These are phyloP conservation scores for Chelon auratus DNA, from an alignment of 2,797 vertebrate genomes.

Conservation along the genomic window DNA sequence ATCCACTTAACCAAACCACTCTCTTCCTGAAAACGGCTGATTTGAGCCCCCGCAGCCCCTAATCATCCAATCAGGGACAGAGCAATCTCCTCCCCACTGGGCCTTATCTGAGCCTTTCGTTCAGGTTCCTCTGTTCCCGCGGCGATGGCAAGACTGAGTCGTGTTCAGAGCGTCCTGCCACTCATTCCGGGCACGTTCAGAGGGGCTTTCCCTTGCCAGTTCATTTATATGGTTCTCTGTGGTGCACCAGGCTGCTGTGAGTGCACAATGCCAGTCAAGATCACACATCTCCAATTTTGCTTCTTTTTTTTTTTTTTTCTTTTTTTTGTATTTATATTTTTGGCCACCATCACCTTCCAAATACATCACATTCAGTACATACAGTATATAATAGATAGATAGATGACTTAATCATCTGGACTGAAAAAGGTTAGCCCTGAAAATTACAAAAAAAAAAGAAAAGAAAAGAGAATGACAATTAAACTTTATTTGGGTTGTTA, in stretches of 20 bases:
- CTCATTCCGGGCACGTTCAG: constrained; percentile 69
- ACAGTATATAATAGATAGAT: not conserved
- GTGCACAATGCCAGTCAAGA: constrained; percentile 54
- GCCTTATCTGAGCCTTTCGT: constrained; percentile 86
- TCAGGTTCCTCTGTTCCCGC: constrained; percentile 86
- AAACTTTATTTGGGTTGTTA: constrained; percentile 47
- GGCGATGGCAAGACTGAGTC: constrained; percentile 74
- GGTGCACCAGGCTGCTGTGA: constrained; percentile 39
- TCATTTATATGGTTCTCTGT: constrained; percentile 66
- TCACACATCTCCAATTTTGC: constrained; percentile 53
- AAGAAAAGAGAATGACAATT: constrained; percentile 36
- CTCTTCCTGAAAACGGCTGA: constrained; percentile 90
- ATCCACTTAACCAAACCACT: constrained; percentile 91
- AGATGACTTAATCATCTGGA: constrained; percentile 2
- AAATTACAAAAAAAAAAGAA: constrained; percentile 18
- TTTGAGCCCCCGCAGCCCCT: constrained; percentile 94
- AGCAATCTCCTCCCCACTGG: constrained; percentile 90
- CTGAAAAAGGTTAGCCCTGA: constrained; percentile 4
- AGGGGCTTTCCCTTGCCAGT: constrained; percentile 65
- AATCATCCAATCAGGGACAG: constrained; percentile 96
- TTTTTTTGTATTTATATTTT: not conserved
- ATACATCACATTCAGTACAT: not conserved
- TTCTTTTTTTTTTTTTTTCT: not conserved
- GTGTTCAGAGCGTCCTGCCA: constrained; percentile 79
- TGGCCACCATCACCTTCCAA: not conserved